phyloP scores from a whole-genome alignment of 2,888 invertebrate genomes.

The Sisyra nigra region DNA sequence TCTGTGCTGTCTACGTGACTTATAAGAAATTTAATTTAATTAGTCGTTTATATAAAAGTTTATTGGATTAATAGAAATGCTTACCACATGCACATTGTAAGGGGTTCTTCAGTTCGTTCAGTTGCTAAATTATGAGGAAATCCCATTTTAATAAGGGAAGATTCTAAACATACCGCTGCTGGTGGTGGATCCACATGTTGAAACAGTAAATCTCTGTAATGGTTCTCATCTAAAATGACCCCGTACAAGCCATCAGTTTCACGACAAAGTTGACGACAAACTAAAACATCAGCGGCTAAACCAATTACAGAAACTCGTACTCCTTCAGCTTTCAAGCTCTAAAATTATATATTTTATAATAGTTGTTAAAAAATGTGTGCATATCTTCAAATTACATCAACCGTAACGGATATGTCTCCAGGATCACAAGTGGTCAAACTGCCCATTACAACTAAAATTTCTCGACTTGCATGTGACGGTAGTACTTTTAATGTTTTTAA shows the following conservation, averaged over 20 bases:
- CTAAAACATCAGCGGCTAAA: slow-evolving; percentile 84
- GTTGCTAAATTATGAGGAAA: slow-evolving; percentile 67
- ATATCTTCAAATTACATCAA: slow-evolving; percentile 35
- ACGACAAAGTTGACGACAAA: slow-evolving; percentile 72
- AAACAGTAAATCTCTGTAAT: slow-evolving; percentile 48
- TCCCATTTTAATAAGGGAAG: slow-evolving; percentile 89
- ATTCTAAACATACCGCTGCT: slow-evolving; percentile 52
- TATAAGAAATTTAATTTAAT: slow-evolving; percentile 16
- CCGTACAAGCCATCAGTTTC: slow-evolving; percentile 80
- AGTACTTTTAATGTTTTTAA: slow-evolving; percentile 68
- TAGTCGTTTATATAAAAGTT: no score
- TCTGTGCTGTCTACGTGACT: slow-evolving; percentile 70
- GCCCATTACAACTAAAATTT: slow-evolving; percentile 81
- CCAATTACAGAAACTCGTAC: slow-evolving; percentile 91
- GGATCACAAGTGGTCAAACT: slow-evolving; percentile 96
- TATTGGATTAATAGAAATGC: no score
- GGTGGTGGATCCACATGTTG: slow-evolving; percentile 53
- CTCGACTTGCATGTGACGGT: slow-evolving; percentile 89
- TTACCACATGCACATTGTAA: slow-evolving; percentile 88
- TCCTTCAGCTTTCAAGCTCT: slow-evolving; percentile 59
- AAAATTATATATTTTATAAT: slow-evolving; percentile 18
- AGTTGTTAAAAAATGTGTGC: neutral
- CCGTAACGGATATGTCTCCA: slow-evolving; percentile 73
- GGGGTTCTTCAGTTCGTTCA: slow-evolving; percentile 39
- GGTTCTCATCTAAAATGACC: slow-evolving; percentile 69